phyloP scores from a whole-genome alignment of 53 echinoderm and acorn worm genomes.

The Apostichopus leukothele region DNA sequence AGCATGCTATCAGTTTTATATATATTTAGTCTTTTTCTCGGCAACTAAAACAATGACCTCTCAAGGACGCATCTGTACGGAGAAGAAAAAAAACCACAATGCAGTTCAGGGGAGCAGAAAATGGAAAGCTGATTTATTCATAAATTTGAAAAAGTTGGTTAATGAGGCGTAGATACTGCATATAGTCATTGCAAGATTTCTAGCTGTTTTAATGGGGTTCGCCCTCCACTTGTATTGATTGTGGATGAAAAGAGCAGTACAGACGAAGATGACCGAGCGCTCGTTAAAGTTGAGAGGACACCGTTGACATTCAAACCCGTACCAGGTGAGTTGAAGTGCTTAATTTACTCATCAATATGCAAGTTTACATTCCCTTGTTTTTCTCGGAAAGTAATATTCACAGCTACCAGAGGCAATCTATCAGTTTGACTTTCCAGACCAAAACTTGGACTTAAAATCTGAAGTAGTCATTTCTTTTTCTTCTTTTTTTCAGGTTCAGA shows the following conservation, averaged over 20 bases:
- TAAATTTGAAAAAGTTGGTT: neutral
- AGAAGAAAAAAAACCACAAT: neutral
- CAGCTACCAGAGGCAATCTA: too few species aligned
- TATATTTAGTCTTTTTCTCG: too few species aligned
- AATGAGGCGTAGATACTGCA: neutral
- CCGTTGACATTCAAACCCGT: neutral
- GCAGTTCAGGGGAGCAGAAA: too few species aligned
- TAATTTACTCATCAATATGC: neutral
- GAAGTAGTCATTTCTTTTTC: too few species aligned
- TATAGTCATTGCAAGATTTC: neutral
- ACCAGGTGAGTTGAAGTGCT: neutral
- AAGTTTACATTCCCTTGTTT: neutral
- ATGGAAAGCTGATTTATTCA: neutral
- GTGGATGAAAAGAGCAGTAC: neutral
- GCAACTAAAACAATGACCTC: neutral
- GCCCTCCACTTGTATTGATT: constrained; percentile 11
- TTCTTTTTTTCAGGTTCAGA: too few species aligned
- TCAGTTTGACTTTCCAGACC: too few species aligned
- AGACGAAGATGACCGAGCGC: neutral
- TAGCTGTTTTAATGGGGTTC: neutral
- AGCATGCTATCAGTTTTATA: too few species aligned
- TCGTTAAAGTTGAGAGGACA: neutral
- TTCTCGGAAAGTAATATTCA: too few species aligned
- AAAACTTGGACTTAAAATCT: too few species aligned
- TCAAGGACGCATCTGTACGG: neutral